Conservation (phyloP, 1,140 invertebrate genomes). For the Procambarus clarkii region DNA sequence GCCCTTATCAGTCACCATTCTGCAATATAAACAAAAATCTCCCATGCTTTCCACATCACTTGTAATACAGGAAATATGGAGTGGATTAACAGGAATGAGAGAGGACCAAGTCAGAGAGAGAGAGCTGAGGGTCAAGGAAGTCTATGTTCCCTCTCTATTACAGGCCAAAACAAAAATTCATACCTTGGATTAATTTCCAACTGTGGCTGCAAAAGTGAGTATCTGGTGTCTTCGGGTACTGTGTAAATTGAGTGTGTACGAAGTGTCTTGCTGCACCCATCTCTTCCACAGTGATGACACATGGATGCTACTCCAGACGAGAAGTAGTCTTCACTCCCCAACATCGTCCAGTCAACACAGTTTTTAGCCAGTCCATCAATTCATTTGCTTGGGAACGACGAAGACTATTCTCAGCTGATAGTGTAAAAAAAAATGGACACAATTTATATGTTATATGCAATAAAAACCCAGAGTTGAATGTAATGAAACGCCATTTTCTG, state of each 20-base stretch:
- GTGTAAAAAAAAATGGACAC: neutral
- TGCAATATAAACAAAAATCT: no score
- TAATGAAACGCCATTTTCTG: no score
- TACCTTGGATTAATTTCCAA: slow-evolving; percentile 90
- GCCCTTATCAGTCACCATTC: no score
- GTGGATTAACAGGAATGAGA: no score
- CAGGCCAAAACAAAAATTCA: neutral
- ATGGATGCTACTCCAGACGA: slow-evolving; percentile 91
- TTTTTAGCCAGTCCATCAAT: slow-evolving; percentile 88
- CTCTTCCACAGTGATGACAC: slow-evolving; percentile 94
- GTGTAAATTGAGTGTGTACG: slow-evolving; percentile 90
- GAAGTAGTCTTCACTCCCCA: slow-evolving; percentile 88
- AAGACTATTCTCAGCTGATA: slow-evolving; percentile 46
- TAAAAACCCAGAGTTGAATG: neutral
- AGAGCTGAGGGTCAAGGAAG: no score
- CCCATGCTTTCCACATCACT: no score
- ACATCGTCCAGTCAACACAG: slow-evolving; percentile 83
- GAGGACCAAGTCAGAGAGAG: no score
- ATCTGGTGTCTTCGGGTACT: slow-evolving; percentile 90
- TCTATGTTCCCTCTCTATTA: neutral
- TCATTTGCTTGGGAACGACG: slow-evolving; percentile 79
- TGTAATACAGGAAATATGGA: no score
- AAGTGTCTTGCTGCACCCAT: slow-evolving; percentile 97
- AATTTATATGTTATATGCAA: neutral
- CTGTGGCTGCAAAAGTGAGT: slow-evolving; percentile 90